Conservation (phyloP, 2,888 invertebrate genomes). For the Eristalis arbustorum region DNA sequence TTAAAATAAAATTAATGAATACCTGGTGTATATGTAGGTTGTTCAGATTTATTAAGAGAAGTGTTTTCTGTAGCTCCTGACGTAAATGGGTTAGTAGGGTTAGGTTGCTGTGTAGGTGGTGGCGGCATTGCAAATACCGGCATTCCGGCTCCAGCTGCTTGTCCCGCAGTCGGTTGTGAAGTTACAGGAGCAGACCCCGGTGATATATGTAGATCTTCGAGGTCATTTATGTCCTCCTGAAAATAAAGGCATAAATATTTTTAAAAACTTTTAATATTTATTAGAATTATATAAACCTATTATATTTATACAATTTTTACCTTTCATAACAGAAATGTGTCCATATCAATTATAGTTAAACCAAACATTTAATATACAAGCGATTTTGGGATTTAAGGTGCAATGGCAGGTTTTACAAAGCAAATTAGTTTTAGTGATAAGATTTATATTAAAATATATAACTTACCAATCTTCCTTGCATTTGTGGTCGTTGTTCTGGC, state of each 20-base stretch:
- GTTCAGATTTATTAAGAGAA: constrained; percentile 79
- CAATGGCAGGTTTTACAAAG: neutral
- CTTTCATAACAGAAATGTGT: neutral
- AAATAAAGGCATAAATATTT: constrained; percentile 36
- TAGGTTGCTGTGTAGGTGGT: constrained; percentile 74
- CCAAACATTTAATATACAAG: neutral
- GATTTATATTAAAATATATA: neutral
- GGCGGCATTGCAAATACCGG: constrained; percentile 79
- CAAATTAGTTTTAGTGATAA: neutral
- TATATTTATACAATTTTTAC: neutral
- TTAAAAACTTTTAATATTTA: neutral
- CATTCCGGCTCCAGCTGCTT: constrained; percentile 75
- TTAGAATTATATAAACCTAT: neutral
- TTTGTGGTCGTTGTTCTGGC: constrained; percentile 44
- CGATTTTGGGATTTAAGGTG: neutral
- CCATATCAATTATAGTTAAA: neutral
- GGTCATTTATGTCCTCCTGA: constrained; percentile 79
- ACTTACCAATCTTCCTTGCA: constrained; percentile 58
- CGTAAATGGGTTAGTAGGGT: constrained; percentile 80
- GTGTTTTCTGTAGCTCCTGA: constrained; percentile 79
- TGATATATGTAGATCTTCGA: constrained; percentile 78
- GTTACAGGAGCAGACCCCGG: constrained; percentile 76
- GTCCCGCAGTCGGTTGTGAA: constrained; percentile 76
- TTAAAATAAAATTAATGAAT: constrained; percentile 72
- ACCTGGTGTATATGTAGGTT: constrained; percentile 81